Evolutionary conservation across 2,888 invertebrate species (phyloP).

Genomic region (Drosophila paranaensis): DNA sequence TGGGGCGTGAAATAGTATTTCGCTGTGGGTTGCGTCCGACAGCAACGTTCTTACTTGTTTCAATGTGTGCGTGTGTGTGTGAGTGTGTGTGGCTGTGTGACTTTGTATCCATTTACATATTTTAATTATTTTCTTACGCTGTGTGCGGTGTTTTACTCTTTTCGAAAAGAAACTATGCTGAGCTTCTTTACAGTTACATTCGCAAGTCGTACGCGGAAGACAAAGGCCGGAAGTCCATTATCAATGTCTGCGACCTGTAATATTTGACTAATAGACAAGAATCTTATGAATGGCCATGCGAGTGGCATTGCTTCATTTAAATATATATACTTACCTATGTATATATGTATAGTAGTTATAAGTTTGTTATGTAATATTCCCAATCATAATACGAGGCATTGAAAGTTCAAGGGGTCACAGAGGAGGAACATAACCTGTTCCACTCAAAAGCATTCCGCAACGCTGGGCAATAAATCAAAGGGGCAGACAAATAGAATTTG

Average conservation of each 20-base stretch:
- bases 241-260: constrained; percentile 34
- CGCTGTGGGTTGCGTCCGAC: too few relatives aligned
- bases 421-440: constrained; percentile 42
- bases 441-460: constrained; percentile 26
- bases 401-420: constrained; percentile 27
- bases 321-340: not conserved
- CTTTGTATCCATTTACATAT: constrained; percentile 72
- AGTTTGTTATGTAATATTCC: constrained; percentile 16
- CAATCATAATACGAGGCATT: constrained; percentile 14
- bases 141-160: constrained; percentile 12
- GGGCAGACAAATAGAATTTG: constrained; percentile 2
- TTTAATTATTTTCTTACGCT: constrained; percentile 55
- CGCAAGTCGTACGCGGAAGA: constrained; percentile 57
- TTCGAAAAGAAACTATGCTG: not conserved
- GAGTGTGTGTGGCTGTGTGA: constrained; percentile 6
- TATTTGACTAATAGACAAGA: constrained; percentile 6
- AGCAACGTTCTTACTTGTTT: too few relatives aligned
- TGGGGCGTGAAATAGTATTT: too few relatives aligned
- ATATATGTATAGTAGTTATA: not conserved
- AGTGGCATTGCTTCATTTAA: constrained; percentile 4
- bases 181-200: constrained; percentile 69
- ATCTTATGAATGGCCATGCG: constrained; percentile 25
- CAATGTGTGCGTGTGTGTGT: not conserved
- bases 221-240: constrained; percentile 43
- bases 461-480: constrained; percentile 31